phyloP scores from a whole-genome alignment of 2,888 invertebrate species.

The Rutpela maculata region DNA sequence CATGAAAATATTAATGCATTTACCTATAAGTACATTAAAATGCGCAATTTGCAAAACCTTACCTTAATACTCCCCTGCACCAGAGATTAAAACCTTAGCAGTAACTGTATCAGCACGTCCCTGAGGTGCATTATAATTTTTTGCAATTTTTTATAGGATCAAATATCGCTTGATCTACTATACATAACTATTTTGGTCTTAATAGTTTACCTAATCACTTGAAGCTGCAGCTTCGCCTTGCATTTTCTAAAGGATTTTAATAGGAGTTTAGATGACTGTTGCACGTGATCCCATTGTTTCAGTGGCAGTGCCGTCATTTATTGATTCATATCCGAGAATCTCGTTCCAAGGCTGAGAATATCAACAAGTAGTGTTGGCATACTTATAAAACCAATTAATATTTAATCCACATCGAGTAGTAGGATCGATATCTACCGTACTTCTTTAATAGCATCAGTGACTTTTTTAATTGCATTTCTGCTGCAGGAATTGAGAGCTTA shows the following conservation, averaged over 20 bases:
- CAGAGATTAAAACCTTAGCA: too few relatives aligned
- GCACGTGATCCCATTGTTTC: conserved; percentile 2
- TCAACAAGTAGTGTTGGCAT: conserved; percentile 19
- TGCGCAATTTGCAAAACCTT: too few relatives aligned
- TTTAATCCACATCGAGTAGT: background rate
- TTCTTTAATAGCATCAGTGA: background rate
- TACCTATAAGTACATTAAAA: too few relatives aligned
- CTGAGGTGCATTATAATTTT: too few relatives aligned
- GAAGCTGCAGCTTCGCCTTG: background rate
- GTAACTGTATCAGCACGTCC: too few relatives aligned
- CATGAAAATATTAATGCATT: too few relatives aligned
- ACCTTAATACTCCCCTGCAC: too few relatives aligned
- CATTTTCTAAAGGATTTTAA: background rate
- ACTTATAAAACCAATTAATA: conserved; percentile 11
- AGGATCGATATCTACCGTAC: background rate
- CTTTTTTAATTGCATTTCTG: background rate
- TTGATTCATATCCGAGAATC: conserved; percentile 17
- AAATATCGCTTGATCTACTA: too few relatives aligned
- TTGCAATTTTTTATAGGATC: too few relatives aligned
- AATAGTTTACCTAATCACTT: background rate
- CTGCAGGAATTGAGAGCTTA: background rate
- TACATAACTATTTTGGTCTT: too few relatives aligned
- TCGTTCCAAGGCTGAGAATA: conserved; percentile 11
- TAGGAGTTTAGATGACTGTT: background rate
- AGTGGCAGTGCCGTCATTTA: conserved; percentile 14